Percentiles rank a stretch among this genome's conserved stretches.
Conservation (phyloP, 2,888 invertebrate genomes). For the Noctuana brunneofusca region DNA sequence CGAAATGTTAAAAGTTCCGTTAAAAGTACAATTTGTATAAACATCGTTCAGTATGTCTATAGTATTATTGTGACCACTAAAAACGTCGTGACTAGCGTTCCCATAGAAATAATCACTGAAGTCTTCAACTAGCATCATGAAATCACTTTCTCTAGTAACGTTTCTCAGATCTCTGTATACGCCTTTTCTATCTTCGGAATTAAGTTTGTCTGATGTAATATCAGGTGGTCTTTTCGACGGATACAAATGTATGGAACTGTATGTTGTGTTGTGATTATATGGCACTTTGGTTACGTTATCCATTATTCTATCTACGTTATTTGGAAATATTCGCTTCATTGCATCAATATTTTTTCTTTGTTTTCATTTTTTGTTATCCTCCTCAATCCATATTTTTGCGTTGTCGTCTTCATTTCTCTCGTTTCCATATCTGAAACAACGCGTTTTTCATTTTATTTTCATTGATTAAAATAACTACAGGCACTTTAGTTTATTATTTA, state of each 20-base stretch:
- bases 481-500: not conserved
- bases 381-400: not conserved
- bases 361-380: constrained; percentile 5
- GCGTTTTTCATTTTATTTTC: not conserved
- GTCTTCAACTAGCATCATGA: constrained; percentile 88
- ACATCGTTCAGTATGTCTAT: constrained; percentile 65
- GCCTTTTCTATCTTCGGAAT: constrained; percentile 33
- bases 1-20: constrained; percentile 75
- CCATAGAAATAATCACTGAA: constrained; percentile 90
- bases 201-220: constrained; percentile 36
- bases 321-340: constrained; percentile 22
- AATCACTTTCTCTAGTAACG: constrained; percentile 64
- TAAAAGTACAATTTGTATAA: constrained; percentile 77
- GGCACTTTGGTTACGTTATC: constrained; percentile 46
- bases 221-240: constrained; percentile 63
- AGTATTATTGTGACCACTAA: constrained; percentile 62
- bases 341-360: constrained; percentile 5
- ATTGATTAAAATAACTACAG: not conserved
- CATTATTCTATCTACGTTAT: constrained; percentile 46
- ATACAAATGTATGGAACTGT: constrained; percentile 50
- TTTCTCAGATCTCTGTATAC: constrained; percentile 43
- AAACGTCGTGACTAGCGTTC: constrained; percentile 80
- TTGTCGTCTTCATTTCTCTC: constrained; percentile 10
- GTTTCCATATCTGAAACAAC: constrained; percentile 38
- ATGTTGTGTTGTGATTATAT: constrained; percentile 46